These are phyloP conservation scores for Formicarius rufipectus DNA, from an alignment of 2,113 vertebrate species.

Conservation along the genomic window DNA sequence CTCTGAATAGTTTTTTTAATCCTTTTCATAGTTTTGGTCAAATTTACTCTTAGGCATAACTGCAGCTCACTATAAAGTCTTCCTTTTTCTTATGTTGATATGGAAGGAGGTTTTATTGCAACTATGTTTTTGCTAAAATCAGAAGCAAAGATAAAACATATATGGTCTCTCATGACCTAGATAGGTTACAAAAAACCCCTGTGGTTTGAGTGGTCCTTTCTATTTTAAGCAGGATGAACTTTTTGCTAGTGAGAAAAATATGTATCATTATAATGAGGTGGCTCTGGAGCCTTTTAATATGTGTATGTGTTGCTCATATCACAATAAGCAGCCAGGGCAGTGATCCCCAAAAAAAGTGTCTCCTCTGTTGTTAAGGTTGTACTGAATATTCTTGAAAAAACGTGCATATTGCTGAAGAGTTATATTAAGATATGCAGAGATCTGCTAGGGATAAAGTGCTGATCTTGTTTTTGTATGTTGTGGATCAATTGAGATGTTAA, in stretches of 20 bases:
- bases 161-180: background rate
- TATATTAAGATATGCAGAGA: background rate
- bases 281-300: background rate
- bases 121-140: background rate
- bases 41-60: background rate
- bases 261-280: background rate
- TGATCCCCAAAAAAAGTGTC: background rate
- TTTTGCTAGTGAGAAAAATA: background rate
- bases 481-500: background rate
- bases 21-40: background rate
- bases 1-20: background rate
- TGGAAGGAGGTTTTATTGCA: background rate
- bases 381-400: background rate
- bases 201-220: background rate
- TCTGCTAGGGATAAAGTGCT: background rate
- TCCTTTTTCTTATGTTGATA: background rate
- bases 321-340: background rate
- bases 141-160: background rate
- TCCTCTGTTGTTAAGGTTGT: background rate
- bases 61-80: background rate
- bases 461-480: background rate
- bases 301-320: background rate
- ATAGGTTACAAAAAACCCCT: background rate
- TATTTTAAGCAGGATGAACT: background rate
- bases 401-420: background rate